Base-by-base conservation (phyloP, 2,113 vertebrate species). In the Dasyprocta punctata region DNA sequence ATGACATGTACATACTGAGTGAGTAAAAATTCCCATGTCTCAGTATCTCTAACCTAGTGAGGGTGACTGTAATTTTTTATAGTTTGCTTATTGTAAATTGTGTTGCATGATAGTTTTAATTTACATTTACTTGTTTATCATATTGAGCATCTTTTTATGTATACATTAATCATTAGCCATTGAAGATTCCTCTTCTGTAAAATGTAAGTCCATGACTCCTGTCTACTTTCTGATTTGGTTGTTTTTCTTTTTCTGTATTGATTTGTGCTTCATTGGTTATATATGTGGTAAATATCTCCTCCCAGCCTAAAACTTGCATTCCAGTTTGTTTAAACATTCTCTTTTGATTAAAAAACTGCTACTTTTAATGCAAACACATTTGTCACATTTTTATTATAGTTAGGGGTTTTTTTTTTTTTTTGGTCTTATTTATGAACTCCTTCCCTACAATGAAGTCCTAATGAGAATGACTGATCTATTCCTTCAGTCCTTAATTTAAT, bases 241-340 rank as follows among this genome's bases (percentile, higher is more conserved):
- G 81, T 22, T 95, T 92, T 89, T 86, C 58, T 38, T 78, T 88
- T 89, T 73, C 36, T 54, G 10, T 83, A 88, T 86, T 92, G 60
- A 93, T 92, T 86, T 96, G 16, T 80, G 54, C 90, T 86, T 96
- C 30, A 38, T 58, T 90, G 33, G 16, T 86, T 95, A 47, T 30
- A 36, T 38, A 22, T 85, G 1, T 65, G 67, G 19, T 26, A 90
- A 61, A 52, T 65, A 84, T 49, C 17, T 67, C 63, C 86, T 84
- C 52, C 41, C 9, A 61, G 19, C 82, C 85, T 60, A 33, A 44
- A 95, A 61, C 30, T 47, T 81, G 22, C 14, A 44, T 84, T 91
- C 52, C 14, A 56, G 7, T 36, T 86, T 87, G 60, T 92, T 75
- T 75, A 75, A 75, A 54, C n/a, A 60, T 56, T 65, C 33, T 85